Base-by-base conservation (phyloP, 2,888 invertebrate species). In the Caenorhabditis doughertyi region DNA sequence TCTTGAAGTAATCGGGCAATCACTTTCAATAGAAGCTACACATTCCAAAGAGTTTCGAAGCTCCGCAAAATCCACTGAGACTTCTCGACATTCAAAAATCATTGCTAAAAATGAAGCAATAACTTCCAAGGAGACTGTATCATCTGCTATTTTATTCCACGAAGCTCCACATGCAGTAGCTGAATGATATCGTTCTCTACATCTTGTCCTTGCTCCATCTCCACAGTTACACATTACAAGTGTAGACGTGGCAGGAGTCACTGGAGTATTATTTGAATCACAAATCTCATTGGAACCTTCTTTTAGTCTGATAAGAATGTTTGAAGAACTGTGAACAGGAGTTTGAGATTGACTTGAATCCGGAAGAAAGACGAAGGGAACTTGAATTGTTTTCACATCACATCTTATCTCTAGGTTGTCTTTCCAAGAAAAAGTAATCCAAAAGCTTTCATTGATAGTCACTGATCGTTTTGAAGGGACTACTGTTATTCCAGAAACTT, bases 131-230 rank as follows among this genome's bases (percentile, higher is more conserved):
- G 86, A 86, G 11, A 85, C 83, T 0, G 86, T 86, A 55, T 86
- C 86, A 64, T 86, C 86, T 3, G 86, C 68, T 13, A 86, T 85
- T 42, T 80, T 82, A 16, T 39, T 62, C 86, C 86, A 86, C 16
- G 84, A 44, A 16, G 58, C 62, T 11, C 84, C 84, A 62, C 86
- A 86, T 16, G 86, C 84, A 16, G 82, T 81, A 0, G 84, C 84
- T 25, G 86, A 70, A 25, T 67, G 70, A 60, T 74, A 81, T n/a
- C 21, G 42, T 32, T 68, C 67, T 29, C 84, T 21, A 29, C 86
- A 84, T 68, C 65, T 42, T 11, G 56, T 53, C 35, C 73, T 32
- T 5, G 76, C 68, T 55, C 79, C 79, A 55, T 83, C 74, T 9
- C 67, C 84, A 72, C 86, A 86, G 32, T 84, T 79, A 29, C 86